phyloP scores from a whole-genome alignment of 2,797 vertebrate species.

The Champsocephalus esox region DNA sequence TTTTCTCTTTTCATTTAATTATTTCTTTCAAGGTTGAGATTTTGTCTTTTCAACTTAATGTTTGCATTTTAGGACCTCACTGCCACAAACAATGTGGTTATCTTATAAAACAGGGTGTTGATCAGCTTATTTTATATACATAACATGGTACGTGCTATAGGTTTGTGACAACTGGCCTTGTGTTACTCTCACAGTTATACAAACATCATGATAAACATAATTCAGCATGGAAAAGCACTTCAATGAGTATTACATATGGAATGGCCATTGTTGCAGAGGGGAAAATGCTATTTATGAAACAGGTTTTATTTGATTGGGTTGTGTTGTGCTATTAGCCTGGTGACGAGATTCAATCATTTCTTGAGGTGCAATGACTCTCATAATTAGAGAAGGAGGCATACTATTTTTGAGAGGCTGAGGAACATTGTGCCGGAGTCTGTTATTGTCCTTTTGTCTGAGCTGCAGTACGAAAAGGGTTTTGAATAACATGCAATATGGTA shows the following conservation, averaged over 20 bases:
- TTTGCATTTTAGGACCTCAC: constrained; percentile 20
- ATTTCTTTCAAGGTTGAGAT: constrained; percentile 45
- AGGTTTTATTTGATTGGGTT: constrained; percentile 15
- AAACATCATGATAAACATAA: constrained; percentile 4
- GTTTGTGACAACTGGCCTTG: background rate
- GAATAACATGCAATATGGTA: constrained; percentile 26
- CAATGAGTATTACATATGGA: constrained; percentile 10
- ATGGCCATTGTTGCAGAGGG: background rate
- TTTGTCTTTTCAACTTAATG: constrained; percentile 22
- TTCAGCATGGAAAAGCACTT: constrained; percentile 8
- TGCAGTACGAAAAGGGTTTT: constrained; percentile 10
- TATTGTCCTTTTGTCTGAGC: constrained; percentile 3
- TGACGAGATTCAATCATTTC: constrained; percentile 24
- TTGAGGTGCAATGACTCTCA: constrained; percentile 14
- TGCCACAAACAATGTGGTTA: constrained; percentile 8
- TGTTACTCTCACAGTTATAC: background rate
- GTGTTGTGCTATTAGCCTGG: background rate
- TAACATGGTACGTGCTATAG: background rate
- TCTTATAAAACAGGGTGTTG: background rate
- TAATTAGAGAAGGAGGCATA: background rate
- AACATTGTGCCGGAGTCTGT: constrained; percentile 20
- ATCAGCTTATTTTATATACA: background rate
- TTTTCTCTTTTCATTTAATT: background rate
- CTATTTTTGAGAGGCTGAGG: constrained; percentile 26
- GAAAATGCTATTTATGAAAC: constrained; percentile 12